These are phyloP conservation scores for Platynereis dumerilii DNA, from an alignment of 2,888 invertebrate genomes.

Conservation along the genomic window DNA sequence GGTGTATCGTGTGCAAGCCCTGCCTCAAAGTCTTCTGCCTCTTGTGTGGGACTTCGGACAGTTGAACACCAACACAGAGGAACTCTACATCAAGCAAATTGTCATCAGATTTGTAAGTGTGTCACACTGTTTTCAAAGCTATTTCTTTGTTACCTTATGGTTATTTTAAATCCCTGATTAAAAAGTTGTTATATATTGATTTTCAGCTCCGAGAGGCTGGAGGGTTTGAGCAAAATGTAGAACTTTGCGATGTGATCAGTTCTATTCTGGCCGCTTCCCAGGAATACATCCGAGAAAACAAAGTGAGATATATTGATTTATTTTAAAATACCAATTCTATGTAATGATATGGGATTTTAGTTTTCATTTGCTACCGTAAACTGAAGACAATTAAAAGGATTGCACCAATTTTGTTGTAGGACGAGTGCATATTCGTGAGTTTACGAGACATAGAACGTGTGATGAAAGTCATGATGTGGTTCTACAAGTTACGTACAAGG, in stretches of 20 bases:
- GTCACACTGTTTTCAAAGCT: not conserved
- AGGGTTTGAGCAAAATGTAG: too few relatives aligned
- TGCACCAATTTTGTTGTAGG: too few relatives aligned
- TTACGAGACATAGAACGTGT: conserved; percentile 51
- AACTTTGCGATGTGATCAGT: conserved; percentile 25
- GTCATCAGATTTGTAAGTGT: conserved; percentile 47
- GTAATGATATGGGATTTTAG: too few relatives aligned
- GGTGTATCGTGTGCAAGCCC: conserved; percentile 58
- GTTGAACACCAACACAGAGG: conserved; percentile 47
- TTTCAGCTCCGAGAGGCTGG: too few relatives aligned
- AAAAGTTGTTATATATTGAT: too few relatives aligned
- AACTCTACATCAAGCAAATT: conserved; percentile 56
- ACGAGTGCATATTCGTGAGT: conserved; percentile 56
- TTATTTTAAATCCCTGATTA: too few relatives aligned
- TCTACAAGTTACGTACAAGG: conserved; percentile 29
- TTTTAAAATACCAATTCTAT: too few relatives aligned
- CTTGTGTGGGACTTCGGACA: conserved; percentile 62
- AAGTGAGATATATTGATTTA: too few relatives aligned
- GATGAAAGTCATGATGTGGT: conserved; percentile 52
- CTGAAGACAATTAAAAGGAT: too few relatives aligned
- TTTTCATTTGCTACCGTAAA: too few relatives aligned
- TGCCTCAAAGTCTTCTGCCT: conserved; percentile 57
- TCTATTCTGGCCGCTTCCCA: conserved; percentile 46
- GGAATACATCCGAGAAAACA: conserved; percentile 48
- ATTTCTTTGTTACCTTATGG: not conserved